These are phyloP conservation scores for Saxicola maurus DNA, from an alignment of 2,797 vertebrate species.

Conservation along the genomic window DNA sequence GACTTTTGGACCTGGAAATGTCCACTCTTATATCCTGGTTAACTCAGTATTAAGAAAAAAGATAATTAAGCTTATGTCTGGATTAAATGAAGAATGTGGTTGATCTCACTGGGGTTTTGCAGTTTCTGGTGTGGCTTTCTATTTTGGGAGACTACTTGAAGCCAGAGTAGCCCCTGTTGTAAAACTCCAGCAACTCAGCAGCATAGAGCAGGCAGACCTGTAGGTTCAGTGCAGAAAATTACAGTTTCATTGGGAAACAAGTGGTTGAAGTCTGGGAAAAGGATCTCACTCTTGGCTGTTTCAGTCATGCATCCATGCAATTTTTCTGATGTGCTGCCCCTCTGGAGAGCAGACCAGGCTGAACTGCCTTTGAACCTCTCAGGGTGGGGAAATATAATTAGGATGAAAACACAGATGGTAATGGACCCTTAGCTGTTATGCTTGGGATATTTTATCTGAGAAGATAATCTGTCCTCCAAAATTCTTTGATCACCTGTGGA, in stretches of 20 bases:
- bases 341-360: not conserved
- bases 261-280: not conserved
- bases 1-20: not conserved
- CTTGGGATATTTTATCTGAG: not conserved
- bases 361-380: not conserved
- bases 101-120: not conserved
- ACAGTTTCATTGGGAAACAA: not conserved
- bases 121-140: not conserved
- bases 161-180: not conserved
- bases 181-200: not conserved
- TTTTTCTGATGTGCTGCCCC: not conserved
- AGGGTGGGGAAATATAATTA: fast-evolving
- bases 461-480: not conserved
- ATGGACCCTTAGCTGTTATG: not conserved
- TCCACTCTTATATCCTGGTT: fast-evolving
- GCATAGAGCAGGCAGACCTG: not conserved
- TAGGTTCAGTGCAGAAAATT: not conserved
- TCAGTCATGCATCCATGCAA: fast-evolving
- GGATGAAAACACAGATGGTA: not conserved
- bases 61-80: fast-evolving
- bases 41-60: not conserved
- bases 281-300: not conserved
- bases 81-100: not conserved
- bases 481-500: not conserved
- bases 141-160: not conserved